Conservation (phyloP, 2,797 vertebrate species). For the Eulemur rubriventer region DNA sequence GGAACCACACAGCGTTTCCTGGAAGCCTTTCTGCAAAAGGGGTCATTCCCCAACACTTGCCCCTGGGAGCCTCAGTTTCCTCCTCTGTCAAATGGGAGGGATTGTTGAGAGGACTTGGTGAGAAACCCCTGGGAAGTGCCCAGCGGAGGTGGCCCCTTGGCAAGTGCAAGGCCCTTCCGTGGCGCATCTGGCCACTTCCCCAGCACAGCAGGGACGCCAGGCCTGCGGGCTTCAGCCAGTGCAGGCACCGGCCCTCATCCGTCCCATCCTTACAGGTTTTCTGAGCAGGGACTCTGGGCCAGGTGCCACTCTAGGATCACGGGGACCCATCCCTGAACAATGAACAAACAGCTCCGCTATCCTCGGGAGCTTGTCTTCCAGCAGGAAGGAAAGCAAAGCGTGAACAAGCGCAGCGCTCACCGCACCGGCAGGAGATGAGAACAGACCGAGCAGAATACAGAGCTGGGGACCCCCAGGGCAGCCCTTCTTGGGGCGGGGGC, state of each 20-base stretch:
- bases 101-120: background rate
- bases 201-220: too few relatives aligned
- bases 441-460: too few relatives aligned
- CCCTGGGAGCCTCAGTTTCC: background rate
- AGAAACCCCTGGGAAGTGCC: background rate
- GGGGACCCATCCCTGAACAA: rapidly evolving
- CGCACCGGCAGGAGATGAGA: background rate
- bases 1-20: background rate
- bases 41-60: background rate
- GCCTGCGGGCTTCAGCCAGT: too few relatives aligned
- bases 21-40: background rate
- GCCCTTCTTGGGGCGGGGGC: background rate
- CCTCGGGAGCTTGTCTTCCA: background rate
- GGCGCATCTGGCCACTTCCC: background rate
- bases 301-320: background rate
- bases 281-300: background rate
- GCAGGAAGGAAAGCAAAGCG: background rate
- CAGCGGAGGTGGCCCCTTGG: background rate
- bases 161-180: background rate
- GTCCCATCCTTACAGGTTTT: background rate
- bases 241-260: background rate
- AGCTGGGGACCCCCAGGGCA: background rate
- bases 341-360: background rate
- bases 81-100: too few relatives aligned
- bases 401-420: background rate